Base-by-base conservation (phyloP, 2,113 vertebrate genomes). In the Nothoprocta perdicaria region DNA sequence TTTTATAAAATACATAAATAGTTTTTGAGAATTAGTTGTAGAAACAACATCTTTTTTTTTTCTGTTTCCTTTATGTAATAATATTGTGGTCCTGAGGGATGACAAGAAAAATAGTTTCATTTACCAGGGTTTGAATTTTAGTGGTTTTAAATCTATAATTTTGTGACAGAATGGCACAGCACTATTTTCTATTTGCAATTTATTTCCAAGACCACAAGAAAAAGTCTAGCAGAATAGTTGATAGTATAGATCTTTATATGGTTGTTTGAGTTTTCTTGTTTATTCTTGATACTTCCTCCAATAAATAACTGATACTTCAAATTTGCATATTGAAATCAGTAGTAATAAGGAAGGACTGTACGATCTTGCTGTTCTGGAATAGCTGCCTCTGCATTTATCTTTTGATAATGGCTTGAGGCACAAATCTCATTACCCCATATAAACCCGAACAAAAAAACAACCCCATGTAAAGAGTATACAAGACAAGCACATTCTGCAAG, bases 41-140 rank as follows among this genome's bases (percentile, higher is more conserved):
- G 80, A 83, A 86, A 73, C 71, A 91, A 81, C 95, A 88, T 17
- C 46, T 91, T 88, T 95, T 63, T 84, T 91, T 48, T 23, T 38
- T 94, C 29, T 84, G 3, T 87, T 95, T 96, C 89, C 66, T 81
- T 90, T 92, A 71, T 94, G 72, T 92, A 97, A 96, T 96, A 95
- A 94, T 41, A 40, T 76, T 92, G 46, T 61, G 61, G 75, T 95
- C 94, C 94, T 94, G 55, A 72, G 90, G 95, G 82, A 88, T 95
- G 94, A 96, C 94, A 97, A 96, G 93, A 96, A 96, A 93, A 96
- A 80, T 90, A 90, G 68, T 94, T 96, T 95, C 85, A 96, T 96
- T 96, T 96, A 88, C 92, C 72, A 46, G 43, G 35, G 53, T 89
- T 89, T 94, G 92, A 94, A 92, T 92, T 92, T 95, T 89, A 94